A percentile compares a stretch with the other conserved stretches of the same genome.
These are phyloP conservation scores for Muntiacus reevesi DNA, from an alignment of 2,113 vertebrate species.

Conservation along the genomic window DNA sequence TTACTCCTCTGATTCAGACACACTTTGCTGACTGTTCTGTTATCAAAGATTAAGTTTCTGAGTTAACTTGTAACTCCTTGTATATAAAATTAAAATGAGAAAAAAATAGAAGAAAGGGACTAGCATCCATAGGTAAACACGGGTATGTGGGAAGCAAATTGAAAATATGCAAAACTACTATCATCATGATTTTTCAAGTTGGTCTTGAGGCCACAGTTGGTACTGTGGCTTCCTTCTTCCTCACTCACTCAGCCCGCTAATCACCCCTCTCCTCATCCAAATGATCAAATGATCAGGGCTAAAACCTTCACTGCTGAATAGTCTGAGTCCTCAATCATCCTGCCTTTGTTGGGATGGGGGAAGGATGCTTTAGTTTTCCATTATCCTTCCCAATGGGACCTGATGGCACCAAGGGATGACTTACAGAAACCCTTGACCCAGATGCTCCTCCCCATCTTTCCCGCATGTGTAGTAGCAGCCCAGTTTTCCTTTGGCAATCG, in stretches of 20 bases:
- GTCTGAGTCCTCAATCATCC: background rate
- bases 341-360: background rate
- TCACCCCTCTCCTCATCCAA: background rate
- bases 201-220: background rate
- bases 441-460: background rate
- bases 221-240: background rate
- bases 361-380: background rate
- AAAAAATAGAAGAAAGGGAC: background rate
- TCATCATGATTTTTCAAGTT: background rate
- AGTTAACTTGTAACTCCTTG: background rate
- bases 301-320: background rate
- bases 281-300: background rate
- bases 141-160: accelerated
- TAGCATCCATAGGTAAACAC: accelerated
- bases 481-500: background rate
- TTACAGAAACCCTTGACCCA: background rate
- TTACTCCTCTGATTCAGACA: background rate
- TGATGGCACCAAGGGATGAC: background rate
- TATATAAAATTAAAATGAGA: background rate
- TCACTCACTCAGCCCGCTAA: background rate
- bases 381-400: background rate
- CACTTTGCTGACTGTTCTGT: background rate
- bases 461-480: background rate
- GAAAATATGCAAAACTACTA: background rate
- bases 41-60: background rate